phyloP scores from a whole-genome alignment of 2,113 vertebrate species.

The Anolis sagrei region DNA sequence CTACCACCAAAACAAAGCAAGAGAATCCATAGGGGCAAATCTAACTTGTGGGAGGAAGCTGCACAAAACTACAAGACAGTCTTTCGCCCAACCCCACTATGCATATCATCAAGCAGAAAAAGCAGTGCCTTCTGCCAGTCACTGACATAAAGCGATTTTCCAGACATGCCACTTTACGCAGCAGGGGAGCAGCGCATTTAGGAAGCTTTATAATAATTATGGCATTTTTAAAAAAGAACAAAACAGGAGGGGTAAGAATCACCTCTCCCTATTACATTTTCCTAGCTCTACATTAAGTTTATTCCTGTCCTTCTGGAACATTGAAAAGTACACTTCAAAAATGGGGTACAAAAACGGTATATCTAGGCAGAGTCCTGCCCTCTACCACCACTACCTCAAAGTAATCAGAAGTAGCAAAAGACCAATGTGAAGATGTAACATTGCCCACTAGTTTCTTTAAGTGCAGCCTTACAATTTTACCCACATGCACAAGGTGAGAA shows the following conservation, averaged over 20 bases:
- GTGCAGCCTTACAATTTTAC: neutral
- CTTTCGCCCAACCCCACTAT: neutral
- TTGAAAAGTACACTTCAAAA: neutral
- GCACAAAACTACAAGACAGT: neutral
- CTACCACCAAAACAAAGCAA: slow-evolving; percentile 25
- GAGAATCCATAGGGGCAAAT: slow-evolving; percentile 34
- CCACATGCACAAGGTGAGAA: neutral
- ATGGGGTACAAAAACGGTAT: neutral
- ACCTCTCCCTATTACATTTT: accelerated
- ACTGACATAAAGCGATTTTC: slow-evolving; percentile 23
- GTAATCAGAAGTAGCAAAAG: neutral
- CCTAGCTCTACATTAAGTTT: slow-evolving; percentile 21
- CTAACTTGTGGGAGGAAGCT: slow-evolving; percentile 14
- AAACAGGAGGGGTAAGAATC: neutral
- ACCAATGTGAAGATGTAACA: neutral
- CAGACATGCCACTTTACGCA: slow-evolving; percentile 7
- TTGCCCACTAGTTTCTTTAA: neutral
- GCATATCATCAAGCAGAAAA: slow-evolving; percentile 9
- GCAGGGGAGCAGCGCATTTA: slow-evolving; percentile 9
- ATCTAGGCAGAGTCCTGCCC: neutral
- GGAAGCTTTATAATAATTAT: slow-evolving; percentile 32
- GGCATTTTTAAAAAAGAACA: neutral
- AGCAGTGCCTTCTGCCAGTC: neutral
- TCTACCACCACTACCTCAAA: neutral
- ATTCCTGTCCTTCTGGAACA: neutral